These are phyloP conservation scores for Pollachius pollachius DNA, from an alignment of 2,113 vertebrate genomes.

Conservation along the genomic window DNA sequence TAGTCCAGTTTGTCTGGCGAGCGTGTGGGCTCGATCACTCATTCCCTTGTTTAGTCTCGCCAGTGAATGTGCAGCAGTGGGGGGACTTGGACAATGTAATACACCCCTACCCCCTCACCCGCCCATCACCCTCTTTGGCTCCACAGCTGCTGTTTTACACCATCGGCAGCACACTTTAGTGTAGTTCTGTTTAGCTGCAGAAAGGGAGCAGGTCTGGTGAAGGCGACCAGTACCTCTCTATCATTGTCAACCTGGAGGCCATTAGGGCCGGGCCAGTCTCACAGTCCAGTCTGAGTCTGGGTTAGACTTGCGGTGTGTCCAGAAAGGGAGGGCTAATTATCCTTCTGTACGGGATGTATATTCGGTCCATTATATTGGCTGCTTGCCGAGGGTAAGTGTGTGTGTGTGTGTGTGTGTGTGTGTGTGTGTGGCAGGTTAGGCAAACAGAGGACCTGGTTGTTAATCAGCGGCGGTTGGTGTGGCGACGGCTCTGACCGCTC, in stretches of 20 bases:
- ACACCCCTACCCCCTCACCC: neutral
- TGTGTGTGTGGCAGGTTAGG: slow-evolving; percentile 37
- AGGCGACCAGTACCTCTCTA: slow-evolving; percentile 14
- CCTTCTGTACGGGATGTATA: slow-evolving; percentile 35
- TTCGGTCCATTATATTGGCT: slow-evolving; percentile 37
- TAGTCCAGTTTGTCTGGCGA: slow-evolving; percentile 6
- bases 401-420: too few relatives aligned
- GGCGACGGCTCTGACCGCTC: slow-evolving; percentile 32
- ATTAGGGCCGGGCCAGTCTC: slow-evolving; percentile 32
- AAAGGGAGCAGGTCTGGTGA: slow-evolving; percentile 20
- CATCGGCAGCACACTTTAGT: slow-evolving; percentile 34
- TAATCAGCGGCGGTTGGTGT: slow-evolving; percentile 50
- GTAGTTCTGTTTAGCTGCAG: slow-evolving; percentile 48
- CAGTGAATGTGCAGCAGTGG: slow-evolving; percentile 39
- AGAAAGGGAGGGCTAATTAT: slow-evolving; percentile 47
- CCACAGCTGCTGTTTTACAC: slow-evolving; percentile 1
- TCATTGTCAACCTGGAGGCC: slow-evolving; percentile 27
- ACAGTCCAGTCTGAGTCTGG: slow-evolving; percentile 20
- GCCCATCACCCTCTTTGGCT: neutral
- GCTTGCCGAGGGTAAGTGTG: slow-evolving; percentile 25
- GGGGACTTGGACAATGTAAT: neutral
- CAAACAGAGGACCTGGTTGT: slow-evolving; percentile 48
- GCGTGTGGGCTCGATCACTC: slow-evolving; percentile 13
- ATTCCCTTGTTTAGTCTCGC: slow-evolving; percentile 57
- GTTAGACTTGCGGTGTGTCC: slow-evolving; percentile 48